Percentiles rank a stretch among this genome's conserved stretches.
Conservation (phyloP, 2,888 invertebrate genomes). For the Cephus spinipes region DNA sequence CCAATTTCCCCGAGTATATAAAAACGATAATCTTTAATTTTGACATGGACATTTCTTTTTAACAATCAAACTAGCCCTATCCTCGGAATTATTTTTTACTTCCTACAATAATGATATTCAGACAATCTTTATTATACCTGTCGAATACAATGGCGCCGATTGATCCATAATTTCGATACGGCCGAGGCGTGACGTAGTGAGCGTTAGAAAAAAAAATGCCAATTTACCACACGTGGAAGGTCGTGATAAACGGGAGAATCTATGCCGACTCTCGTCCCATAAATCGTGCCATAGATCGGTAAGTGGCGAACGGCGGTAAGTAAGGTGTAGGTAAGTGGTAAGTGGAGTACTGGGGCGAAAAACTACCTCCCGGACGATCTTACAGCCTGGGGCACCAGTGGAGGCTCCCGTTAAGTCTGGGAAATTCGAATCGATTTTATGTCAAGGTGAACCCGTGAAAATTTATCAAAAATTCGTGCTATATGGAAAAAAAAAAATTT, state of each 20-base stretch:
- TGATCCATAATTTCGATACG: neutral
- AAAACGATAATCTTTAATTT: neutral
- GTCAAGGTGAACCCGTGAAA: constrained; percentile 10
- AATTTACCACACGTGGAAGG: neutral
- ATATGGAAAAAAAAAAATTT: no score
- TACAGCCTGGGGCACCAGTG: neutral
- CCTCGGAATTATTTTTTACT: no score
- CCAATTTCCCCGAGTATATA: neutral
- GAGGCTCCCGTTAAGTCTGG: constrained; percentile 49
- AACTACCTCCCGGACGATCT: constrained; percentile 48
- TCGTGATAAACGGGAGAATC: neutral
- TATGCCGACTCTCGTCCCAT: neutral
- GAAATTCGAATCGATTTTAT: constrained; percentile 48
- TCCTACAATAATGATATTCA: neutral
- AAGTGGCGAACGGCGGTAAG: constrained; percentile 31
- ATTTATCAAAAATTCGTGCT: neutral
- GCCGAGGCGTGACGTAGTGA: neutral
- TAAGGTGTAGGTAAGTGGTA: constrained; percentile 50
- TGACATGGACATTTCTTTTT: neutral
- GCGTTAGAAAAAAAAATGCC: neutral
- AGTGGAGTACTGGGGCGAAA: constrained; percentile 64
- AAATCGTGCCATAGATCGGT: neutral
- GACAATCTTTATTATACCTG: neutral
- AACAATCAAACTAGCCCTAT: neutral
- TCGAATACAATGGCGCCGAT: neutral